Evolutionary conservation across 2,113 vertebrate species (phyloP).

Genomic region (Paraplagusia blochii): DNA sequence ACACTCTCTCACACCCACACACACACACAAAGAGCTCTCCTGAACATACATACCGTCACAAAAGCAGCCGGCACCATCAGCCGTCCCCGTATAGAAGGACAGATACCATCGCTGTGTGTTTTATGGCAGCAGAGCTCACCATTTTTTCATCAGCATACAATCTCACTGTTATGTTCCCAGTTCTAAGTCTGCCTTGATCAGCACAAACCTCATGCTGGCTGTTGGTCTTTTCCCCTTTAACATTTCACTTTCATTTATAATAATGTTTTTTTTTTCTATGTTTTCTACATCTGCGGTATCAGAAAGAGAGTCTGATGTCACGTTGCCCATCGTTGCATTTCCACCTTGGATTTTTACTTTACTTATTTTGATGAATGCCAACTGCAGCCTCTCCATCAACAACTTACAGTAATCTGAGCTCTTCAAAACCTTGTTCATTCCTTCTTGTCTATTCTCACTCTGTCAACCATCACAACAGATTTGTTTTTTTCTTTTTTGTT

Average conservation of each 20-base stretch:
- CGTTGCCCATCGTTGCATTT: not conserved
- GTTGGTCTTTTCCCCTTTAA: not conserved
- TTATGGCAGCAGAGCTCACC: conserved; percentile 33
- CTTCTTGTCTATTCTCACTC: conserved; percentile 49
- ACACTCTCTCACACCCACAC: not conserved
- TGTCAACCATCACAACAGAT: conserved; percentile 43
- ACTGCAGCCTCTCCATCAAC: conserved; percentile 32
- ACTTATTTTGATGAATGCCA: conserved; percentile 3
- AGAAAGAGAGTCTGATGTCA: not conserved
- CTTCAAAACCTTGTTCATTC: conserved; percentile 60
- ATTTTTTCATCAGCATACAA: conserved; percentile 27
- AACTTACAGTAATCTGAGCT: conserved; percentile 48
- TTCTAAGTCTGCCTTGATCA: conserved; percentile 6
- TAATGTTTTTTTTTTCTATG: too few species aligned
- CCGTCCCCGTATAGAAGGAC: conserved; percentile 27
- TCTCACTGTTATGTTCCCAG: conserved; percentile 12
- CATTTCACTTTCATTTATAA: not conserved
- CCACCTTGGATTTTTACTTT: conserved; percentile 10
- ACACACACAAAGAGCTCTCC: conserved; percentile 19
- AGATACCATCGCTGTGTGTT: conserved; percentile 46
- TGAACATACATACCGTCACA: conserved; percentile 20
- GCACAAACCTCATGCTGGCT: conserved; percentile 9
- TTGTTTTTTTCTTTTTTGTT: conserved; percentile 45
- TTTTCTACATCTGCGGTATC: not conserved
- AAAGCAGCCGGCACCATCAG: conserved; percentile 10